phyloP scores from a whole-genome alignment of 1,140 invertebrate genomes.

The Magallana gigas region DNA sequence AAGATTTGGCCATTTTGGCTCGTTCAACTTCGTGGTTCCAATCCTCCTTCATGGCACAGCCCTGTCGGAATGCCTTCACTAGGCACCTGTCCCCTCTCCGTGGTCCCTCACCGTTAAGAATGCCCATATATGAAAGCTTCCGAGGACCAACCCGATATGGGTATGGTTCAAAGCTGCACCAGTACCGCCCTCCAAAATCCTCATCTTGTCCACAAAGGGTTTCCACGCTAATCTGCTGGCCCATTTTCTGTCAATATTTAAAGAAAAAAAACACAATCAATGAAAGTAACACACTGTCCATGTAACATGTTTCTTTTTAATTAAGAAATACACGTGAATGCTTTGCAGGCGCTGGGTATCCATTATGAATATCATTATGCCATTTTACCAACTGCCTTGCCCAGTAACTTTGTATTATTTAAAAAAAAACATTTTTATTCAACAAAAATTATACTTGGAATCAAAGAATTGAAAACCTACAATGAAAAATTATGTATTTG shows the following conservation, averaged over 20 bases:
- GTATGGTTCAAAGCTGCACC: constrained; percentile 58
- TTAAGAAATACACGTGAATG: neutral
- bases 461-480: no score
- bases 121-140: constrained; percentile 51
- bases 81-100: constrained; percentile 57
- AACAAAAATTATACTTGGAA: no score
- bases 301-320: neutral
- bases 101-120: constrained; percentile 55
- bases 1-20: constrained; percentile 41
- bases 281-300: neutral
- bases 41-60: constrained; percentile 49
- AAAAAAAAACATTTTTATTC: no score
- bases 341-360: no score
- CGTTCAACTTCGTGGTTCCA: constrained; percentile 50
- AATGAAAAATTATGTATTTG: no score
- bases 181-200: constrained; percentile 46
- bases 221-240: constrained; percentile 59
- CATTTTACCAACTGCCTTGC: no score
- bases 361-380: no score
- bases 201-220: constrained; percentile 50
- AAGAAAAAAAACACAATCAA: neutral
- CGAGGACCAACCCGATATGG: constrained; percentile 48
- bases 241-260: constrained; percentile 69
- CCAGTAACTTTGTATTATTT: no score
- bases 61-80: constrained; percentile 55